Evolutionary conservation across 2,888 invertebrate species (phyloP).

Genomic region (Nephrotoma flavescens): DNA sequence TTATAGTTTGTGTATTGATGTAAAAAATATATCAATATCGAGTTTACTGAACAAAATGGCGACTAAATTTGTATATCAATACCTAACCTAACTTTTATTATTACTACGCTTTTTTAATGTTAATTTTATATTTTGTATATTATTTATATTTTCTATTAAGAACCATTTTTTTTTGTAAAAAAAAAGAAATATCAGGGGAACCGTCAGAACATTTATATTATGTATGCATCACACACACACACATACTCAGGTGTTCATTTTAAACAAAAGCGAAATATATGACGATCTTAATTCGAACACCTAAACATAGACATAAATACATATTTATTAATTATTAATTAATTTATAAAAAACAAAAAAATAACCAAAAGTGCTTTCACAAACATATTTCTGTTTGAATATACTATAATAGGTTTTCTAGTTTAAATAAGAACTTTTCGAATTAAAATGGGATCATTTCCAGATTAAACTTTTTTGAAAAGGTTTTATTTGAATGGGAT

Average conservation of each 20-base stretch:
- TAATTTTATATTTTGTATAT: neutral
- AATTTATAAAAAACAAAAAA: neutral
- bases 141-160: neutral
- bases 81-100: neutral
- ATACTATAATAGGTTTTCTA: neutral
- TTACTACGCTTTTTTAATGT: neutral
- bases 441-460: neutral
- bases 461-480: neutral
- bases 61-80: neutral
- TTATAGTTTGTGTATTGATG: neutral
- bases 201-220: neutral
- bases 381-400: neutral
- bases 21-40: neutral
- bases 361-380: neutral
- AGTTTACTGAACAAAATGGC: neutral
- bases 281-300: neutral
- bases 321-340: neutral
- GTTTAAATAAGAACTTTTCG: neutral
- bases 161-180: neutral
- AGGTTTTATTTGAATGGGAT: neutral
- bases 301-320: neutral
- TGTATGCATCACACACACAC: neutral
- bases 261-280: neutral
- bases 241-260: neutral
- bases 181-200: neutral